Evolutionary conservation across 1,140 invertebrate species (phyloP).

Genomic region (Bombus impatiens): DNA sequence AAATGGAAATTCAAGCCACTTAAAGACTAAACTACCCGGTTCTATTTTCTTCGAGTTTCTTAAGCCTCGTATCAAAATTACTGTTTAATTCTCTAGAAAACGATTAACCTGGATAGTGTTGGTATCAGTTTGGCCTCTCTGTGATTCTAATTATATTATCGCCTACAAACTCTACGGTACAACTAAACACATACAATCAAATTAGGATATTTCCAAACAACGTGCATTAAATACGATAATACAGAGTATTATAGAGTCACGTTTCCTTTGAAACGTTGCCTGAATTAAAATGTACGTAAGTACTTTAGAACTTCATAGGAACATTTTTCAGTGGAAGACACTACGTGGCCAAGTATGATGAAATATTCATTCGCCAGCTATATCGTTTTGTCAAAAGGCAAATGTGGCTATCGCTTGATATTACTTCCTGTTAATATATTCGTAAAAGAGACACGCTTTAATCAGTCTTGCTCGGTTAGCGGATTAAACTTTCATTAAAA

Average conservation of each 20-base stretch:
- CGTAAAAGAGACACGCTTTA: not conserved
- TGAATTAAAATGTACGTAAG: not conserved
- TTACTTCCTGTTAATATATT: not conserved
- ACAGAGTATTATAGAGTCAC: not conserved
- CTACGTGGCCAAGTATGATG: not conserved
- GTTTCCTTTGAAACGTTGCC: not conserved
- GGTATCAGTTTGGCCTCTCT: too few species aligned
- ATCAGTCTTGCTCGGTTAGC: too few species aligned
- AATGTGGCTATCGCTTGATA: not conserved
- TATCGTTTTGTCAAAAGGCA: not conserved
- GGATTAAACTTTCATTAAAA: not conserved
- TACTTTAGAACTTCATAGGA: not conserved
- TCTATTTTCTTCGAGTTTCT: too few species aligned
- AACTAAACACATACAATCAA: not conserved
- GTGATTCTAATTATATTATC: not conserved
- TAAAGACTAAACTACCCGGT: too few species aligned
- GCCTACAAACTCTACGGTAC: too few species aligned
- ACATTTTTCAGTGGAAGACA: not conserved
- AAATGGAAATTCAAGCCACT: too few species aligned
- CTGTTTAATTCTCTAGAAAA: too few species aligned
- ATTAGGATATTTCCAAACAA: too few species aligned
- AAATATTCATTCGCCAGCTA: not conserved
- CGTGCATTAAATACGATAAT: too few species aligned
- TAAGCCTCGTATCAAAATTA: too few species aligned
- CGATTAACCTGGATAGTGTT: too few species aligned